Percentiles rank a stretch among this genome's conserved stretches.
Conservation (phyloP, 2,797 vertebrate species). For the Coendou prehensilis region DNA sequence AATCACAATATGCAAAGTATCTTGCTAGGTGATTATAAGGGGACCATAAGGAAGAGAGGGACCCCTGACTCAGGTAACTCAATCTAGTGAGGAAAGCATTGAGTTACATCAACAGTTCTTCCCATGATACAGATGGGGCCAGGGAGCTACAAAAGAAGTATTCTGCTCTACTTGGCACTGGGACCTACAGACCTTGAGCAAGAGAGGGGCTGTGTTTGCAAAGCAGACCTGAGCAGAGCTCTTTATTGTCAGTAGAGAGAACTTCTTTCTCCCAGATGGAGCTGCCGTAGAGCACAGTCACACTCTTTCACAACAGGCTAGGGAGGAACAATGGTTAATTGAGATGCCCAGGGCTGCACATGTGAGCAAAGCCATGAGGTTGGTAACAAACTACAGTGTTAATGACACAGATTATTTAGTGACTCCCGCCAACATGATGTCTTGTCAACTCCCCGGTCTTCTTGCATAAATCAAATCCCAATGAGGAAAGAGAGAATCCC, state of each 20-base stretch:
- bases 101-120: not conserved
- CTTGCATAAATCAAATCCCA: conserved; percentile 6
- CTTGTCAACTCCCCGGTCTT: not conserved
- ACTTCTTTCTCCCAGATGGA: conserved; percentile 39
- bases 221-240: conserved; percentile 48
- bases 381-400: not conserved
- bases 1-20: not conserved
- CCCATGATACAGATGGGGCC: not conserved
- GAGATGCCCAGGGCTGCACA: conserved; percentile 11
- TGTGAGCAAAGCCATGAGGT: not conserved
- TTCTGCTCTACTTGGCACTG: conserved; percentile 51
- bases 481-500: not conserved
- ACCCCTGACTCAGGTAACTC: not conserved
- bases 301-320: conserved; percentile 12
- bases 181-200: conserved; percentile 26
- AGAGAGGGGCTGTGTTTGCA: conserved; percentile 51
- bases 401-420: conserved; percentile 35
- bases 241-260: conserved; percentile 47
- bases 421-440: not conserved
- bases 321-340: conserved; percentile 66
- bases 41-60: not conserved
- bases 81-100: not conserved
- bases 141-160: conserved; percentile 30
- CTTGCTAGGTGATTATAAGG: not conserved
- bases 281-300: not conserved